Conservation (phyloP, 2,888 invertebrate genomes). For the Rhagonycha lutea region DNA sequence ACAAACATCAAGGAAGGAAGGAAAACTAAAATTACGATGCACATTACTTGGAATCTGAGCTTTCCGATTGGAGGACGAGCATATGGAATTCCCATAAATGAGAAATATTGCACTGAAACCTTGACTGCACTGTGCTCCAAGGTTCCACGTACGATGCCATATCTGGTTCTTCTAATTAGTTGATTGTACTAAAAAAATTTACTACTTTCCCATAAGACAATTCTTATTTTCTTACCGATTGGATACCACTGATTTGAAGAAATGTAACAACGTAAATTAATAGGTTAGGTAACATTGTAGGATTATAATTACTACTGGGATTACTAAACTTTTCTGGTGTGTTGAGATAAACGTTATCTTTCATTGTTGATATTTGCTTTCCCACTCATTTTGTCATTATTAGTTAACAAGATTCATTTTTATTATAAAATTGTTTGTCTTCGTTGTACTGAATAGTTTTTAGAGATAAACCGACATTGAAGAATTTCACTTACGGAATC, state of each 20-base stretch:
- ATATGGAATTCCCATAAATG: slow-evolving; percentile 14
- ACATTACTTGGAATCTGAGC: slow-evolving; percentile 7
- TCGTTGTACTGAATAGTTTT: background rate
- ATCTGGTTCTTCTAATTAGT: slow-evolving; percentile 5
- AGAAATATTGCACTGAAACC: slow-evolving; percentile 1
- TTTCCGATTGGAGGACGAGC: slow-evolving; percentile 15
- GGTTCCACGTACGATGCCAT: slow-evolving; percentile 12
- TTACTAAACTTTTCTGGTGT: background rate
- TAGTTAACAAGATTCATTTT: background rate
- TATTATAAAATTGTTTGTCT: background rate
- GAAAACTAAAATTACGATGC: too few species aligned
- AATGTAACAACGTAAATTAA: background rate
- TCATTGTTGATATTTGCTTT: background rate
- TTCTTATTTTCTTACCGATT: background rate
- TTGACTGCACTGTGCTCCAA: background rate
- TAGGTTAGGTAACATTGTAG: background rate
- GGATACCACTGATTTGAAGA: background rate
- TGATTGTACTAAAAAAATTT: background rate
- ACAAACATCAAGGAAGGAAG: background rate
- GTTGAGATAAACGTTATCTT: background rate
- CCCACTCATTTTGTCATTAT: background rate
- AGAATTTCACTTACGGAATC: too few species aligned
- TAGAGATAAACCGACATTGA: too few species aligned
- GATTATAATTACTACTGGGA: background rate
- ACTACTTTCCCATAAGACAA: too few species aligned